Evolutionary conservation across 2,113 vertebrate genomes (phyloP).

Genomic region (Melospiza melodia): DNA sequence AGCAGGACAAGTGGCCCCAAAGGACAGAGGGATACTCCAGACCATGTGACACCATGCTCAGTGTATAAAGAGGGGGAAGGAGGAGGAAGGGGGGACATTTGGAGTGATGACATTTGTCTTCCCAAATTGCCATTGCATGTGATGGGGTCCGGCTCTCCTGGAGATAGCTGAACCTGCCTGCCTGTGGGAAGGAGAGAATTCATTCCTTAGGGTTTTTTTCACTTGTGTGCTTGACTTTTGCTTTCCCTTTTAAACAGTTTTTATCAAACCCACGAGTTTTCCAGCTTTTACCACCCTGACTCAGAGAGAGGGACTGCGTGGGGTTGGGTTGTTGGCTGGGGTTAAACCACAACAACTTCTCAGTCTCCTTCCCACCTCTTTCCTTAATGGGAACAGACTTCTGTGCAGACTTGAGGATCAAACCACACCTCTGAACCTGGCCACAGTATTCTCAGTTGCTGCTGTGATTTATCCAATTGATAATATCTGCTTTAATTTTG

Average conservation of each 20-base stretch:
- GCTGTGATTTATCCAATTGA: neutral
- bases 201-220: neutral
- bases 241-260: neutral
- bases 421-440: neutral
- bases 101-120: neutral
- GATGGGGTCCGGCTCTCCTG: neutral
- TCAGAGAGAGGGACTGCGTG: neutral
- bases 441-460: neutral
- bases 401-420: neutral
- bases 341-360: neutral
- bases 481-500: neutral
- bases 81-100: neutral
- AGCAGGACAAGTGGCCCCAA: neutral
- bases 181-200: neutral
- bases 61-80: neutral
- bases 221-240: neutral
- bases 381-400: neutral
- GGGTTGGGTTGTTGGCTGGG: neutral
- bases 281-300: neutral
- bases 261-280: neutral
- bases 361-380: neutral
- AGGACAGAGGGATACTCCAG: neutral
- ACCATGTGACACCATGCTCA: neutral
- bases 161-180: neutral
- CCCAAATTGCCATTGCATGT: neutral